Evolutionary conservation across 1,140 invertebrate genomes (phyloP), one percentile per base, ranked within the genome.

Genomic region (Lepidotrigona ventralis): DNA sequence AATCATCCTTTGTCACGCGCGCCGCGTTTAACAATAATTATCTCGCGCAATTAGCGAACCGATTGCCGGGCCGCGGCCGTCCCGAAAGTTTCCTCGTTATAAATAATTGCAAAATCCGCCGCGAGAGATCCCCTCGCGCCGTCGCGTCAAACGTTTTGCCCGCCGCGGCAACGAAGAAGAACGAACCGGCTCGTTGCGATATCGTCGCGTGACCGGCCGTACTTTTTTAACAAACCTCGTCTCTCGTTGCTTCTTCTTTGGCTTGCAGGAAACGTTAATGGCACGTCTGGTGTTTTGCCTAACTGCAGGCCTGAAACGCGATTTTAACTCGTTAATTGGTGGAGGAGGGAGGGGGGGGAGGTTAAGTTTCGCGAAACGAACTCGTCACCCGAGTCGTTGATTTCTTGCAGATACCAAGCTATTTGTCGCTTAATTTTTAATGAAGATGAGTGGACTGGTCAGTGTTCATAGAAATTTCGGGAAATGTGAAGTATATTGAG

Each of bases 41-140:
- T 86, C 79, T 70, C 71, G 56, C 39, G 86, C 81, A 90, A 90
- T 90, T 86, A 90, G 81, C 80, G 83, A 70, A 68, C 64, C 85
- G 81, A 84, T 86, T 86, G 69, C 58, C 39, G 33, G 54, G 39
- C 23, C 39, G 39, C 58, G 15, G 46, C 58, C 64, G 63, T 29
- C 29, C 63, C 81, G 21, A 80, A 89, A 88, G 81, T 88, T 89
- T 84, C 72, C 84, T 90, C 86, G 86, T 89, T 89, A 90, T 89
- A 88, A 90, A 89, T 90, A 90, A 89, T 89, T 89, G 84, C 88
- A 88, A 90, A 88, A 89, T 86, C 69, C 70, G 58, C 53, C 26
- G 63, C 9, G 33, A 26, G 33, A 64, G 58, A 63, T 69, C 23
- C 23, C 21, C 39, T 4, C n/a, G n/a, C n/a, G n/a, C n/a, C n/a